Conservation (phyloP, 2,888 invertebrate genomes). For the Sesamia inferens region DNA sequence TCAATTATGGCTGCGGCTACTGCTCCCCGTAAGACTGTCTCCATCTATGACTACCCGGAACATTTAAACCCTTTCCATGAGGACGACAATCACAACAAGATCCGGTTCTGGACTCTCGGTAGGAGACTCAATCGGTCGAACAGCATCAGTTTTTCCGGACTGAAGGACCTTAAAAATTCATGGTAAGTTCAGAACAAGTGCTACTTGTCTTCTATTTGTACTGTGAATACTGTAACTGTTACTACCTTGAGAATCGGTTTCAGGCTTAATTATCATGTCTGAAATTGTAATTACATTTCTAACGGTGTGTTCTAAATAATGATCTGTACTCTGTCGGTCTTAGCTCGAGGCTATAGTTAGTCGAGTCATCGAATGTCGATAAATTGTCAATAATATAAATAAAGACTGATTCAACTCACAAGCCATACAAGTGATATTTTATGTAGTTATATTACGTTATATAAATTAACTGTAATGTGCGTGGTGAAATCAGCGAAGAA, state of each 20-base stretch:
- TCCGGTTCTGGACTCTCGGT: slow-evolving; percentile 91
- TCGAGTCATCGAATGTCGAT: slow-evolving; percentile 19
- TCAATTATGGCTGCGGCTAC: slow-evolving; percentile 83
- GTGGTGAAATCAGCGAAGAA: not conserved
- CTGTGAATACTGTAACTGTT: slow-evolving; percentile 8
- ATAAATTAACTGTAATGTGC: not conserved
- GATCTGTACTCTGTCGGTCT: slow-evolving; percentile 30
- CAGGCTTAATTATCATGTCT: slow-evolving; percentile 64
- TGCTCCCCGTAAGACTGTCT: slow-evolving; percentile 86
- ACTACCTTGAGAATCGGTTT: slow-evolving; percentile 64
- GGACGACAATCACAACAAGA: slow-evolving; percentile 91
- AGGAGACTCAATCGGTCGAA: slow-evolving; percentile 88
- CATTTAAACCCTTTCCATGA: slow-evolving; percentile 94
- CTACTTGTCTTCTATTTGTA: slow-evolving; percentile 16
- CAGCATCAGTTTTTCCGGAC: slow-evolving; percentile 91
- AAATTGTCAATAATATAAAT: slow-evolving; percentile 21
- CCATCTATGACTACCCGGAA: slow-evolving; percentile 93
- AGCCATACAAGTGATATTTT: not conserved
- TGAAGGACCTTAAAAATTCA: slow-evolving; percentile 90
- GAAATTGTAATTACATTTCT: slow-evolving; percentile 67
- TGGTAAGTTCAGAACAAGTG: slow-evolving; percentile 85
- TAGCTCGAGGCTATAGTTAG: slow-evolving; percentile 18
- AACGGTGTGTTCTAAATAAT: slow-evolving; percentile 58
- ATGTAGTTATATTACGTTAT: not conserved
- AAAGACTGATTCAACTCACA: slow-evolving; percentile 1